Evolutionary conservation across 2,797 vertebrate genomes (phyloP), one percentile per base, ranked within the genome.

Genomic region (Clarias laeviceps): DNA sequence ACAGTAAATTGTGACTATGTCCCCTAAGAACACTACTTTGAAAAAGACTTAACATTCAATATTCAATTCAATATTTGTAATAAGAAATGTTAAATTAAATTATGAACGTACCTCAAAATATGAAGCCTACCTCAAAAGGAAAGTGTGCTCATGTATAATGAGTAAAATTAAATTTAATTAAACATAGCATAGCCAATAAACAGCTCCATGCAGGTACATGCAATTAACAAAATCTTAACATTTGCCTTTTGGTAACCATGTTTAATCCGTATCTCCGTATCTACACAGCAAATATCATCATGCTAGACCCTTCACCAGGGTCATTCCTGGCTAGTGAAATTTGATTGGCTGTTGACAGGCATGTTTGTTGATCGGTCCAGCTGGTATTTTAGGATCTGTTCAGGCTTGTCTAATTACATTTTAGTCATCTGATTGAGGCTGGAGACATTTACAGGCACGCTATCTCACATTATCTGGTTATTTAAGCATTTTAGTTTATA

Each of bases 311-410:
- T 78, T 24, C 32, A 37, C 29, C 18, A 24, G 29, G 2, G 22
- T 62, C 62, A 64, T 80, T 45, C 62, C 77, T 64, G 32, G 5
- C 76, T 40, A 6, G 2, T 62, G 59, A 45, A 80, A 80, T 80
- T 5, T 64, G 61, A 64, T 34, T 64, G 37, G 34, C 37, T 80
- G 59, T 62, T 62, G 57, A 34, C 22, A 61, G 20, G 5, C 57
- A 79, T 64, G 22, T 80, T 50, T 64, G 15, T 27, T 37, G 37
- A 65, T 29, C 20, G 37, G 17, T 27, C 34, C 6, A 80, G 59
- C 6, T 79, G 29, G 64, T 40, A n/a, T 64, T 64, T 64, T 9
- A 29, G 34, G 34, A 45, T 27, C 1, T 27, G 18, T 59, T 34
- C 54, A 12, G 29, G 17, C 27, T 32, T 57, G 5, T 18, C n/a